Evolutionary conservation across 64 coral and sea anemone species (phyloP).

Genomic region (Dendronephthya gigantea): DNA sequence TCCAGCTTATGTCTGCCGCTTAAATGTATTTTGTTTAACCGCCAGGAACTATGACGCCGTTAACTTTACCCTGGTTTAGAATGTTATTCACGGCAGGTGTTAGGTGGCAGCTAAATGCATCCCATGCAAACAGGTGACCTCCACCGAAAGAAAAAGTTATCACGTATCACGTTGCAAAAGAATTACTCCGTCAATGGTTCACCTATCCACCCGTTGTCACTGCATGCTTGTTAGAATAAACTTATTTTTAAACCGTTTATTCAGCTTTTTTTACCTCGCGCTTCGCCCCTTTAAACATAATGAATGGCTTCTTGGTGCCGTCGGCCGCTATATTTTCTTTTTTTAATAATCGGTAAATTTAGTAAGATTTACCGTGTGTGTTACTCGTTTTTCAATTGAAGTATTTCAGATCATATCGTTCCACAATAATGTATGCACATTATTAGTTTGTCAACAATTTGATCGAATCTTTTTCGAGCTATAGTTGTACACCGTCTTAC

Average conservation of each 20-base stretch:
- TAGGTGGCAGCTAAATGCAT: slow-evolving; percentile 41
- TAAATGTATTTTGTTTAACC: slow-evolving; percentile 30
- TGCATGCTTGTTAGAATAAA: slow-evolving; percentile 55
- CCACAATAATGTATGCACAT: too few relatives aligned
- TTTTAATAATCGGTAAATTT: slow-evolving; percentile 33
- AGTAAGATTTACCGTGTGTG: slow-evolving; percentile 47
- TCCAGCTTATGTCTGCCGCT: slow-evolving; percentile 32
- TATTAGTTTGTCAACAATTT: too few relatives aligned
- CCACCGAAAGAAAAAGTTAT: slow-evolving; percentile 41
- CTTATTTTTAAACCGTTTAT: slow-evolving; percentile 32
- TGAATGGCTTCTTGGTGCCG: slow-evolving; percentile 33
- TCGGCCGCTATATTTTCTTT: slow-evolving; percentile 3
- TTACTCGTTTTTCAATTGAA: slow-evolving; percentile 43
- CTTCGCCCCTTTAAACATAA: slow-evolving; percentile 40
- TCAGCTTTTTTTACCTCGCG: slow-evolving; percentile 35
- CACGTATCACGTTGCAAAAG: slow-evolving; percentile 34
- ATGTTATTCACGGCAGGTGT: slow-evolving; percentile 15
- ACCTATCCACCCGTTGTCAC: slow-evolving; percentile 46
- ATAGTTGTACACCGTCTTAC: too few relatives aligned
- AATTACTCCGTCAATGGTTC: slow-evolving; percentile 48
- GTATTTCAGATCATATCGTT: slow-evolving; percentile 50
- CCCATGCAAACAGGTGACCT: slow-evolving; percentile 36
- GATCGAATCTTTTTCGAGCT: too few relatives aligned
- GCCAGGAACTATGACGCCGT: slow-evolving; percentile 21
- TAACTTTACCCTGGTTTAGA: slow-evolving; percentile 9